phyloP scores from a whole-genome alignment of 2,113 vertebrate species.

The Emydura subglobosa region DNA sequence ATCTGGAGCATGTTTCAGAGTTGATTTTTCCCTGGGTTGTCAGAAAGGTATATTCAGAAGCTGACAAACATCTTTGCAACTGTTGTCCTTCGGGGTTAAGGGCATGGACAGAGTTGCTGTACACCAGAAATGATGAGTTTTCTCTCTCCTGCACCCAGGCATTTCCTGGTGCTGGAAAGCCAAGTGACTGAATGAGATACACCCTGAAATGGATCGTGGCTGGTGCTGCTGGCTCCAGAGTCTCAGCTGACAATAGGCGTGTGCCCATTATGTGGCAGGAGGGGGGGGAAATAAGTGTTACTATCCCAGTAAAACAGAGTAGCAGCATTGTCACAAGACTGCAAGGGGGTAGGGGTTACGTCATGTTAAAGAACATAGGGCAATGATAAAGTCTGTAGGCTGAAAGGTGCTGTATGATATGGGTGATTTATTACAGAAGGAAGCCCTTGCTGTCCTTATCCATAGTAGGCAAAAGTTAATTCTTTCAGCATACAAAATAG shows the following conservation, averaged over 20 bases:
- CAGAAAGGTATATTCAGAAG: neutral
- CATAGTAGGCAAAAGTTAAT: neutral
- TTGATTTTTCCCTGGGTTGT: neutral
- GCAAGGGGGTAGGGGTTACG: neutral
- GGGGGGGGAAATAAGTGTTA: neutral
- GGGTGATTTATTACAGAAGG: neutral
- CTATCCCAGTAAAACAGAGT: neutral
- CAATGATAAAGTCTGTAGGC: neutral
- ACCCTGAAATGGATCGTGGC: neutral
- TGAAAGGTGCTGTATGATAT: neutral
- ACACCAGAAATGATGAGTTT: neutral
- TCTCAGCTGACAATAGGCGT: neutral
- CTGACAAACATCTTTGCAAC: neutral
- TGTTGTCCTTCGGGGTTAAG: neutral
- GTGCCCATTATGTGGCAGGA: neutral
- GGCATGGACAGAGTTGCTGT: neutral
- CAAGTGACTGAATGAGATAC: neutral
- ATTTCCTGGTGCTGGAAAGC: neutral
- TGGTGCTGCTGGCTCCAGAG: neutral
- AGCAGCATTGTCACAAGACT: neutral
- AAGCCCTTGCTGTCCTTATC: neutral
- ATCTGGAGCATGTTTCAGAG: neutral
- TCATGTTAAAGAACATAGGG: neutral
- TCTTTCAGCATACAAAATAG: neutral
- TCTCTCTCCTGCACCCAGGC: neutral